Percentiles rank a stretch among this genome's conserved stretches.
These are phyloP conservation scores for Platycnemis pennipes DNA, from an alignment of 2,888 invertebrate species.

Conservation along the genomic window DNA sequence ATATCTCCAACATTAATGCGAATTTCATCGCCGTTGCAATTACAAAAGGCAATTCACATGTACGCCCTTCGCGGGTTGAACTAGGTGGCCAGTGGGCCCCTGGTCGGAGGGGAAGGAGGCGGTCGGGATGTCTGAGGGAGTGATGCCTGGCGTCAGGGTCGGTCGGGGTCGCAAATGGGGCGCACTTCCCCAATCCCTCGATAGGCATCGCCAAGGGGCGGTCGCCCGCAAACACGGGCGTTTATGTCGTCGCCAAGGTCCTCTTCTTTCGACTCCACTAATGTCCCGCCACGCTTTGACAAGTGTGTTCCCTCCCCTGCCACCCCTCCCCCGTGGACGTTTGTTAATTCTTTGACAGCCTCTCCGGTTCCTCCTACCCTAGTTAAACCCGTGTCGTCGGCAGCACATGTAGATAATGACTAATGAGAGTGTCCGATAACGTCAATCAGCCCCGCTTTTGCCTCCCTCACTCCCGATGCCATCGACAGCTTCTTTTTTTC, in stretches of 20 bases:
- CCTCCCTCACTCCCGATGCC: background rate
- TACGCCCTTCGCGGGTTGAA: too few species aligned
- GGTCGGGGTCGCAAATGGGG: background rate
- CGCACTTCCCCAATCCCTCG: background rate
- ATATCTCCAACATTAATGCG: too few species aligned
- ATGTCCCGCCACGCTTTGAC: too few species aligned
- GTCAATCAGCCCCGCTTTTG: conserved; percentile 56
- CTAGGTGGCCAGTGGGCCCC: too few species aligned
- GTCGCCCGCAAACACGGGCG: conserved; percentile 47
- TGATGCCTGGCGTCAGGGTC: background rate
- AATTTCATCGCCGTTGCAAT: too few species aligned
- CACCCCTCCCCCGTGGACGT: background rate
- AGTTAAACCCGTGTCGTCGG: conserved; percentile 45
- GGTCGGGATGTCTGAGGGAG: background rate
- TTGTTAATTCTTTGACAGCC: conserved; percentile 51
- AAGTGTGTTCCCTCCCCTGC: background rate
- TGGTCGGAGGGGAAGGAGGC: background rate
- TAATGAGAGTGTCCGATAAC: conserved; percentile 58
- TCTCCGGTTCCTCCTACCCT: background rate
- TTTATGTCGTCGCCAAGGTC: conserved; percentile 45
- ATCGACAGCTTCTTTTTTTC: background rate
- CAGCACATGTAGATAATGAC: conserved; percentile 52
- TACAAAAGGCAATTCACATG: too few species aligned
- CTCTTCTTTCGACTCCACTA: conserved; percentile 32
- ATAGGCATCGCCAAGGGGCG: conserved; percentile 32